phyloP scores from a whole-genome alignment of 1,140 invertebrate genomes.

The Bombus huntii region DNA sequence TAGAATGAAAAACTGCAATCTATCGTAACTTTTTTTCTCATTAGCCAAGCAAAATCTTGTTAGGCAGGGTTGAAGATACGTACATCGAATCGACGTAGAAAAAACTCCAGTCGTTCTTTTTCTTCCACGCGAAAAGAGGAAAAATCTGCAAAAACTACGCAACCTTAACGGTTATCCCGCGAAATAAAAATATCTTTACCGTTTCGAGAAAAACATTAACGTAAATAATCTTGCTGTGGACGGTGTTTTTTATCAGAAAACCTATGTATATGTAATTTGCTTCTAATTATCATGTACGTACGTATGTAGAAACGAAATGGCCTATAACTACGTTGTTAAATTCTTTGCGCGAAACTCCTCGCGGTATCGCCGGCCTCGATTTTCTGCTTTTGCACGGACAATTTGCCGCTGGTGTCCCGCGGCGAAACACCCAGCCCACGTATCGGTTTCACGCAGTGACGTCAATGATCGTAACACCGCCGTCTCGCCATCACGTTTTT shows the following conservation, averaged over 20 bases:
- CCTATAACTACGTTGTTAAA: background rate
- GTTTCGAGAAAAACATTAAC: too few species aligned
- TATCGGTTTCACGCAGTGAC: conserved; percentile 54
- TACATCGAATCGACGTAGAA: background rate
- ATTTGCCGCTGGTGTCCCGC: conserved; percentile 57
- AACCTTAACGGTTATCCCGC: too few species aligned
- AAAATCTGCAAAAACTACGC: too few species aligned
- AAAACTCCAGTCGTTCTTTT: too few species aligned
- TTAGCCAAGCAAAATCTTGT: background rate
- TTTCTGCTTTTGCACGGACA: conserved; percentile 42
- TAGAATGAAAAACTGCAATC: background rate
- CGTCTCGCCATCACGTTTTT: background rate
- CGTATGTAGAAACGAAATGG: background rate
- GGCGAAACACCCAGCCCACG: conserved; percentile 42
- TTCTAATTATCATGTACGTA: too few species aligned
- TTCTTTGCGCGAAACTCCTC: background rate
- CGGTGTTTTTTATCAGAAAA: too few species aligned
- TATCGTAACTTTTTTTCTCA: background rate
- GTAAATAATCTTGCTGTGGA: too few species aligned
- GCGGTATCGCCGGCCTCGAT: conserved; percentile 7
- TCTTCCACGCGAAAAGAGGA: too few species aligned
- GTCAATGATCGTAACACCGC: conserved; percentile 35
- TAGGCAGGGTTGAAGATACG: background rate
- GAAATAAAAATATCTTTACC: too few species aligned
- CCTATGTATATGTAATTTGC: too few species aligned